Base-by-base conservation (phyloP, 1,140 invertebrate species). In the Aporrectodea caliginosa region DNA sequence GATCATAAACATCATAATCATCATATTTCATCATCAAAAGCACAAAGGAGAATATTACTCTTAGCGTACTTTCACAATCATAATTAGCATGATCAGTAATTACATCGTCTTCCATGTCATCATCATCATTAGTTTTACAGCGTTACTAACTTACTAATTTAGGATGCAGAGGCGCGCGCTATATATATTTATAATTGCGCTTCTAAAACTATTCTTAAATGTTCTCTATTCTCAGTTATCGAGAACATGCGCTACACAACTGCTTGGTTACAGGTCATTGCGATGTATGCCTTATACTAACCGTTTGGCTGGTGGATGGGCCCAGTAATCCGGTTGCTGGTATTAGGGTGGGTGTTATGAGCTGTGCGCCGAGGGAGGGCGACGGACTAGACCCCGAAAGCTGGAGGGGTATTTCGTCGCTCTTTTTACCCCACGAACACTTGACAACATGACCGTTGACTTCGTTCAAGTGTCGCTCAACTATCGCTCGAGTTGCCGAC, bases 391-490 rank as follows among this genome's bases (percentile, higher is more conserved):
- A 58, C 43, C 43, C 43, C 43, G 22, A 58, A 6, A 58, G 43
- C 6, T 6, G 6, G 6, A 58, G 6, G 6, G 43, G 43, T 6
- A 22, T 22, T 58, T 58, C 43, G 43, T 58, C 43, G 43, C 6
- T 58, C 43, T 58, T 58, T 58, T 99, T 99, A 70, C 98, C 98
- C 98, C 98, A 99, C 85, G 96, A 98, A 89, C 97, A 99, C 89
- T 98, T 98, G 35, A 99, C 96, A 14, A 92, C 92, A 86, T 98
- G 95, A 2, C 97, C 96, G 88, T 95, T 96, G 80, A 99, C 94
- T 86, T 98, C 96, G 22, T 94, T 95, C 87, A 98, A 98, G 90
- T 99, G 97, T 27, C 98, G 94, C 32, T 93, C 94, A 74, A 98
- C 95, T 83, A 99, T 99, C 76, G 98, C 97, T 87, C 97, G 94